phyloP scores from a whole-genome alignment of 2,113 vertebrate species.

The Microtus richardsoni region DNA sequence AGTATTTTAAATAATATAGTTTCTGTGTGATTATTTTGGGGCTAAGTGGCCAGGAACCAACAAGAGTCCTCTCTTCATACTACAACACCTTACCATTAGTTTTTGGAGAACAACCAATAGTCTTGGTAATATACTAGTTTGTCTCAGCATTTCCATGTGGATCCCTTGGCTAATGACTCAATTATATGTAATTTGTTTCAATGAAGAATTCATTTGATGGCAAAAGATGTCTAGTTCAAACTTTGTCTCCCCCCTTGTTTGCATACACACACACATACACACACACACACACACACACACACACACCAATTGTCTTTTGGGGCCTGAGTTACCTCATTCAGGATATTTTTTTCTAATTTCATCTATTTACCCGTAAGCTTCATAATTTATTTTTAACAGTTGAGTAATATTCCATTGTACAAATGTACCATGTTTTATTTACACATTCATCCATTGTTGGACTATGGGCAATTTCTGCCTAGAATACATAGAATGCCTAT shows the following conservation, averaged over 20 bases:
- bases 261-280: too few species aligned
- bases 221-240: background rate
- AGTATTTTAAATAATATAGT: too few species aligned
- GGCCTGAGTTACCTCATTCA: background rate
- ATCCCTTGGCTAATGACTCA: background rate
- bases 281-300: too few species aligned
- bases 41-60: fast-evolving
- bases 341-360: background rate
- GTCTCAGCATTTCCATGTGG: background rate
- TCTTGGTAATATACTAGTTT: background rate
- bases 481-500: background rate
- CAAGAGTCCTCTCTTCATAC: too few species aligned
- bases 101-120: too few species aligned
- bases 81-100: too few species aligned
- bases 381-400: background rate
- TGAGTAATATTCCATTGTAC: background rate
- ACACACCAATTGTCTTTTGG: background rate
- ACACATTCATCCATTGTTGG: background rate
- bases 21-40: too few species aligned
- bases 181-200: background rate
- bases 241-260: background rate
- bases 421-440: background rate
- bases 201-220: background rate
- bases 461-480: background rate
- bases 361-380: background rate